phyloP scores from a whole-genome alignment of 23 tunicate species.

The Ciona savignyi region DNA sequence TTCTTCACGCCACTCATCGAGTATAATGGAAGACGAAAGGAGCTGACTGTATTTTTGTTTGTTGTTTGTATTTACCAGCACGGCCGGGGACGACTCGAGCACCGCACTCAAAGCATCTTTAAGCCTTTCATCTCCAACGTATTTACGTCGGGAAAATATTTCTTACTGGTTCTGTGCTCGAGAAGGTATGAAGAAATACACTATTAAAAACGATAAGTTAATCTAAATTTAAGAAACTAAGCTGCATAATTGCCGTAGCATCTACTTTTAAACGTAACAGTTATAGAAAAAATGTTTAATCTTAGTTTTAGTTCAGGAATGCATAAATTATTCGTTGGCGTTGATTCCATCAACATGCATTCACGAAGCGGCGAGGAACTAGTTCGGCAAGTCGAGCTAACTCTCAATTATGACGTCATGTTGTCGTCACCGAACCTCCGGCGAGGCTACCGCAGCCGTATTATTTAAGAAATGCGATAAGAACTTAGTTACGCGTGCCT shows the following conservation, averaged over 20 bases:
- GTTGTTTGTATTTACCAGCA: slow-evolving; percentile 34
- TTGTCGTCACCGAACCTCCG: background rate
- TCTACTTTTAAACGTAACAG: too few relatives aligned
- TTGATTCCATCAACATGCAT: too few relatives aligned
- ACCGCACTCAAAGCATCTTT: slow-evolving; percentile 3
- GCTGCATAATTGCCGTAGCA: too few relatives aligned
- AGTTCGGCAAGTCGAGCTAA: too few relatives aligned
- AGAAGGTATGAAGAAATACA: background rate
- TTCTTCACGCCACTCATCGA: slow-evolving; percentile 7
- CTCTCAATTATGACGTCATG: background rate
- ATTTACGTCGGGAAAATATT: background rate
- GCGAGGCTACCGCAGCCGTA: background rate
- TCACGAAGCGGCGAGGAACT: too few relatives aligned
- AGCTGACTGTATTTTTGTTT: slow-evolving; percentile 16
- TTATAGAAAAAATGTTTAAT: too few relatives aligned
- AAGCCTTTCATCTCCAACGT: slow-evolving; percentile 11
- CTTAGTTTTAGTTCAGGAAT: too few relatives aligned
- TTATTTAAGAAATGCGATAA: background rate
- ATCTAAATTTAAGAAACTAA: too few relatives aligned
- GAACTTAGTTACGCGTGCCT: background rate
- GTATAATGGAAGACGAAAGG: slow-evolving; percentile 7
- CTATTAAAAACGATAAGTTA: too few relatives aligned
- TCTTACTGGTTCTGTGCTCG: background rate
- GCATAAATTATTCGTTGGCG: too few relatives aligned
- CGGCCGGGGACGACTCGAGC: background rate